Percentiles rank a stretch among this genome's conserved stretches.
These are phyloP conservation scores for Allygus modestus DNA, from an alignment of 2,888 invertebrate species.

Conservation along the genomic window DNA sequence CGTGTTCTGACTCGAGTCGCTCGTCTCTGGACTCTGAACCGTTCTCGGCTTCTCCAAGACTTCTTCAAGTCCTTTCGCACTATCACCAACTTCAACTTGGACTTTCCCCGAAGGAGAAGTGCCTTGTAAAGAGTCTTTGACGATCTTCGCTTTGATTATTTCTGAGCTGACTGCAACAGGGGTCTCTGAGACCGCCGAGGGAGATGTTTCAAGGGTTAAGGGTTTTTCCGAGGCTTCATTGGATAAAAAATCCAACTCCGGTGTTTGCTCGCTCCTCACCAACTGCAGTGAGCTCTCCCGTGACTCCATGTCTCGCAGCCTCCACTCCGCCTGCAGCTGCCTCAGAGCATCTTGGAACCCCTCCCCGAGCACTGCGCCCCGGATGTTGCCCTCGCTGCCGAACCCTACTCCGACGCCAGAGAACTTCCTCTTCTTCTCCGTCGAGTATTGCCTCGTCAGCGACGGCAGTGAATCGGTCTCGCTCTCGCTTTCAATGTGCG, in stretches of 20 bases:
- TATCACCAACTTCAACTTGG: neutral
- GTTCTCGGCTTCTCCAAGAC: neutral
- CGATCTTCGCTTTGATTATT: neutral
- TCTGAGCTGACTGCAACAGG: neutral
- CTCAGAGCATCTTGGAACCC: conserved; percentile 78
- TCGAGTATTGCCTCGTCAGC: conserved; percentile 69
- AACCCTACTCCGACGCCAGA: conserved; percentile 72
- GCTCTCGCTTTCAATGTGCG: conserved; percentile 82
- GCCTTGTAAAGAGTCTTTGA: neutral
- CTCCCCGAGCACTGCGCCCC: conserved; percentile 76
- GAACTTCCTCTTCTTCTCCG: conserved; percentile 72
- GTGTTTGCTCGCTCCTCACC: conserved; percentile 44
- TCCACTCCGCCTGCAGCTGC: conserved; percentile 73
- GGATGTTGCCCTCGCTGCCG: conserved; percentile 79
- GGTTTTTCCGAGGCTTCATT: conserved; percentile 72
- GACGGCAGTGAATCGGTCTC: conserved; percentile 74
- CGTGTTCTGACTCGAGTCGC: conserved; percentile 28
- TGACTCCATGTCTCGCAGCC: conserved; percentile 65
- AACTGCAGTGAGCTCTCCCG: conserved; percentile 60
- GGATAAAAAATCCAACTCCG: conserved; percentile 72
- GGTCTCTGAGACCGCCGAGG: neutral
- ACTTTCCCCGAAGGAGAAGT: neutral
- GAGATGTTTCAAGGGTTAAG: neutral
- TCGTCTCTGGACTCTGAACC: conserved; percentile 32
- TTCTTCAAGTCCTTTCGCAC: neutral